Evolutionary conservation across 2,888 invertebrate species (phyloP).

Genomic region (Lycocerus yunnanus): DNA sequence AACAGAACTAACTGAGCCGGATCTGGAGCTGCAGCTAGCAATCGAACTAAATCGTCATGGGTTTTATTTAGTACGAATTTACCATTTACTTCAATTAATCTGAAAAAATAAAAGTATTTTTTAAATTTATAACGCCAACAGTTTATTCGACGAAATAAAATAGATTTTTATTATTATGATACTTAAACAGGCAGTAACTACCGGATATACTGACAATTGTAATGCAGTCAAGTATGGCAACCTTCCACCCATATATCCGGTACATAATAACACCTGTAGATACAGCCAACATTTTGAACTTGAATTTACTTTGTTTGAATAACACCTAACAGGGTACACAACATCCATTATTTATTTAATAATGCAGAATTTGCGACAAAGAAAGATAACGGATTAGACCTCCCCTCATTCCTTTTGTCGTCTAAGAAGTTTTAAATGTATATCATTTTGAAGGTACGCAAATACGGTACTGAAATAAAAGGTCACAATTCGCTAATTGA

Average conservation of each 20-base stretch:
- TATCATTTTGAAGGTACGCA: background rate
- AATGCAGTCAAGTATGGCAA: slow-evolving; percentile 42
- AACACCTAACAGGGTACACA: background rate
- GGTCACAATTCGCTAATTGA: background rate
- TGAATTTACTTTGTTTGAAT: background rate
- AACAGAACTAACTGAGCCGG: slow-evolving; percentile 70
- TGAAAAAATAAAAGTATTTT: slow-evolving; percentile 49
- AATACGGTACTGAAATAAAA: background rate
- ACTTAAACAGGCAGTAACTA: slow-evolving; percentile 19
- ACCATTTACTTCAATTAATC: slow-evolving; percentile 82
- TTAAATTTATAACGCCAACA: background rate
- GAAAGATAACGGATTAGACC: no score
- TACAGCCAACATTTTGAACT: background rate
- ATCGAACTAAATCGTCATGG: slow-evolving; percentile 72
- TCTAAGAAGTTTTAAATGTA: no score
- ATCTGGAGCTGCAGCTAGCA: slow-evolving; percentile 64
- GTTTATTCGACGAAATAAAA: background rate
- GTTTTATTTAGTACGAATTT: slow-evolving; percentile 70
- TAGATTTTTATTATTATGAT: background rate
- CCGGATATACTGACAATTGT: slow-evolving; percentile 45
- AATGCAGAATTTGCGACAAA: background rate
- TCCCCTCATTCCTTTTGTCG: background rate
- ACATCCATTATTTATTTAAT: background rate
- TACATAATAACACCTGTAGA: slow-evolving; percentile 38
- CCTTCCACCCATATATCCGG: slow-evolving; percentile 52